Conservation (phyloP, 2,113 vertebrate genomes). For the Mesembrinibis cayennensis region DNA sequence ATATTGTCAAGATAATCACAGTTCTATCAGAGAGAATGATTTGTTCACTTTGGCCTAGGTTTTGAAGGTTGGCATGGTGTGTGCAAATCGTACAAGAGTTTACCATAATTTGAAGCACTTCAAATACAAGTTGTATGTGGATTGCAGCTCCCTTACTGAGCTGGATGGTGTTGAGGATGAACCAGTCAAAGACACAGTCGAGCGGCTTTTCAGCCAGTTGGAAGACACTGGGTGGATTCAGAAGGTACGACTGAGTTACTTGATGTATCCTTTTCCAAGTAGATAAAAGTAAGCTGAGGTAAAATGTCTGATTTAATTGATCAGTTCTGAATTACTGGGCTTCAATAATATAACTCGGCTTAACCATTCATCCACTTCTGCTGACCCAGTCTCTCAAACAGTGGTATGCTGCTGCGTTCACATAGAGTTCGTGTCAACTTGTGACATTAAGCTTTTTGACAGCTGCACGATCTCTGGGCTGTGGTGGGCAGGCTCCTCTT, state of each 20-base stretch:
- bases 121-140: conserved; percentile 81
- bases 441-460: not conserved
- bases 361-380: not conserved
- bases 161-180: conserved; percentile 60
- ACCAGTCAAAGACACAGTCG: conserved; percentile 79
- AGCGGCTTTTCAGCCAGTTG: conserved; percentile 70
- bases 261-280: not conserved
- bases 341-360: not conserved
- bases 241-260: conserved; percentile 66
- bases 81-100: conserved; percentile 78
- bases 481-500: not conserved
- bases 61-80: conserved; percentile 76
- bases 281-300: not conserved
- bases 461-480: not conserved
- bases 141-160: conserved; percentile 65
- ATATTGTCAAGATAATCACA: not conserved
- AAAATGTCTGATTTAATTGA: not conserved
- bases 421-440: not conserved
- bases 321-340: not conserved
- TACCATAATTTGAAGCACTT: conserved; percentile 86
- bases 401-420: not conserved
- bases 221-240: conserved; percentile 77
- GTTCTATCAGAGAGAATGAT: not conserved
- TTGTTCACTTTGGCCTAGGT: conserved; percentile 67
- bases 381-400: not conserved